Evolutionary conservation across 1,140 invertebrate species (phyloP).

Genomic region (Drosophila pruinosa): DNA sequence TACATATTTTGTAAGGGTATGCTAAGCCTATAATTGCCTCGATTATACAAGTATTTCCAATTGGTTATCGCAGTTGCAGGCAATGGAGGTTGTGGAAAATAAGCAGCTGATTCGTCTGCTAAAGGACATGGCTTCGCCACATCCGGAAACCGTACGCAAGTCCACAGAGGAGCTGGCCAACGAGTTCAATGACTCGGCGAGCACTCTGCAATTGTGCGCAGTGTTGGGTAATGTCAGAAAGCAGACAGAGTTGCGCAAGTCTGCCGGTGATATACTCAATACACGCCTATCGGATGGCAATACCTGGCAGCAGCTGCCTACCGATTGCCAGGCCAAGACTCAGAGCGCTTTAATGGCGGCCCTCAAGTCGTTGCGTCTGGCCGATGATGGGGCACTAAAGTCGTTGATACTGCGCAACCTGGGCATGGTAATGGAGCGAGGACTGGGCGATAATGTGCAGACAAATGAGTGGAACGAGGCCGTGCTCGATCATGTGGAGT

Average conservation of each 20-base stretch:
- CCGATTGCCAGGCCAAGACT: background rate
- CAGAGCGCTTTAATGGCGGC: background rate
- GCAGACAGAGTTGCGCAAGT: background rate
- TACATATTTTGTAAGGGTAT: too few relatives aligned
- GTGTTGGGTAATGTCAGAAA: background rate
- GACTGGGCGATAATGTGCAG: background rate
- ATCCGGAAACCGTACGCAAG: background rate
- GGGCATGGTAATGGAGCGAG: constrained; percentile 1
- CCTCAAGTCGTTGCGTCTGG: background rate
- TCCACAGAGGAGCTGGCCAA: background rate
- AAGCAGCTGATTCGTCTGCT: background rate
- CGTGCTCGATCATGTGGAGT: constrained; percentile 6
- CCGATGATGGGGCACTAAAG: constrained; percentile 7
- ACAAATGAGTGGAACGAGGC: constrained; percentile 2
- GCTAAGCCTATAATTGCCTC: too few relatives aligned
- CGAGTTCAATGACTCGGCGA: background rate
- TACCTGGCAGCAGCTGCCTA: background rate
- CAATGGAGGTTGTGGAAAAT: background rate
- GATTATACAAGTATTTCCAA: too few relatives aligned
- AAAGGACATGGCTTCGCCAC: constrained; percentile 7
- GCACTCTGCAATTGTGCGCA: background rate
- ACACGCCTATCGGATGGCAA: background rate
- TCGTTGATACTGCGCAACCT: background rate
- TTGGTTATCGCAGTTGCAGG: background rate
- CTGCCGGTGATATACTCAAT: background rate